Base-by-base conservation (phyloP, 2,113 vertebrate genomes). In the Heteronetta atricapilla region DNA sequence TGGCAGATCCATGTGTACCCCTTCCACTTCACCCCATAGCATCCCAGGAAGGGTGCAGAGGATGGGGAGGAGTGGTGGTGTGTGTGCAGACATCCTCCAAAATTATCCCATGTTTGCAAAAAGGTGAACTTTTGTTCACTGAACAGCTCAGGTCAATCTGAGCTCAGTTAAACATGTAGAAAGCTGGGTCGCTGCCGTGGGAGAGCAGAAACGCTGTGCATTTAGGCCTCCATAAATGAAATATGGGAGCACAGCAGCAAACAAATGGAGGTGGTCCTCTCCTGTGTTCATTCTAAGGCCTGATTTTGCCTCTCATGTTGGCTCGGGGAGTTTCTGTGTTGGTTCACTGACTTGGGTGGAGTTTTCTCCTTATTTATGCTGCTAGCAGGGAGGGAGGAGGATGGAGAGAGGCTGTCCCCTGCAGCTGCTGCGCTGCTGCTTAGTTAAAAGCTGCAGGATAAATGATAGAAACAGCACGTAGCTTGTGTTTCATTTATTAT, bases 291-390 rank as follows among this genome's bases (percentile, higher is more conserved):
- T 69, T 79, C 82, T 56, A 76, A 88, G 74, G 33, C 50, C 55
- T 72, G 48, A 48, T 82, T 91, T 93, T 63, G 75, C 28, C 60
- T 75, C 66, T 64, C 12, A 0, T 8, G 9, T 72, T 88, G 62
- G 48, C 10, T 84, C 42, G 72, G 69, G 20, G 36, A 72, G 42
- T 16, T 89, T 82, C 58, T 60, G 48, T 59, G 48, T 66, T 0
- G 1, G 13, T 82, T 87, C 66, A 64, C 34, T 95, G 53, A 23
- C 52, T 58, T 74, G 55, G 29, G 36, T 86, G 76, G 38, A 79
- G 38, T 50, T 93, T 87, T 78, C 25, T 56, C 38, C 50, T 50
- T 72, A 56, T 60, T 94, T 80, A 40, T 85, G 72, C 19, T 80
- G 44, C 59, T 69, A 44, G 66, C 13, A 91, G 66, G 69, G 31